phyloP scores from a whole-genome alignment of 92 coral and sea anemone species.

The Palythoa grandiflora region DNA sequence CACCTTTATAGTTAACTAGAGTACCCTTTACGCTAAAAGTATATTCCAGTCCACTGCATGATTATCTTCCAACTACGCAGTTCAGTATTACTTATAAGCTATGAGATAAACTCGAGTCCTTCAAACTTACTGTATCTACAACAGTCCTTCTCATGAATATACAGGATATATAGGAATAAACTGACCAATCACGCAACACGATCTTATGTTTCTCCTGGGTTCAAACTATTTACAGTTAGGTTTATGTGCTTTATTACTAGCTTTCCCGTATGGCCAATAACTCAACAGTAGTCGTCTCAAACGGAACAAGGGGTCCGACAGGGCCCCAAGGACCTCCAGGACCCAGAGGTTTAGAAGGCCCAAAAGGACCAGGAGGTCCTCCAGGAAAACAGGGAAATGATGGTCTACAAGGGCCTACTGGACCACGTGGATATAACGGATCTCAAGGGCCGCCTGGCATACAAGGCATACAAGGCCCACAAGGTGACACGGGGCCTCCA shows the following conservation, averaged over 20 bases:
- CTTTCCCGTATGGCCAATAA: neutral
- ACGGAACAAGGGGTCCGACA: neutral
- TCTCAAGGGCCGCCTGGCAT: slow-evolving; percentile 32
- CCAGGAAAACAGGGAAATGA: slow-evolving; percentile 29
- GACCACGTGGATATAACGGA: slow-evolving; percentile 52
- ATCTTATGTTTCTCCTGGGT: no score
- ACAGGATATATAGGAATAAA: no score
- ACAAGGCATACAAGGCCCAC: slow-evolving; percentile 34
- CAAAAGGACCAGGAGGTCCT: slow-evolving; percentile 31
- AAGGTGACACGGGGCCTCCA: slow-evolving; percentile 27
- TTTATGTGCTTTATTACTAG: neutral
- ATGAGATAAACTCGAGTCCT: no score
- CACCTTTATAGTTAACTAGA: no score
- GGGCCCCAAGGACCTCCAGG: slow-evolving; percentile 53
- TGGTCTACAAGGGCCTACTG: slow-evolving; percentile 43
- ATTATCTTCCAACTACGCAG: no score
- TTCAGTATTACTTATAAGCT: no score
- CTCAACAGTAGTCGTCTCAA: slow-evolving; percentile 6
- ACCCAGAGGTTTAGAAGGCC: slow-evolving; percentile 27
- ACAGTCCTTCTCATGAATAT: no score
- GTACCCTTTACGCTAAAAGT: no score
- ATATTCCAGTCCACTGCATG: no score
- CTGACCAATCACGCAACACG: neutral
- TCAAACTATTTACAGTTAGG: neutral
- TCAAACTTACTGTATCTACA: no score